A percentile compares a stretch with the other conserved stretches of the same genome.
Evolutionary conservation across 2,797 vertebrate species (phyloP).

Genomic region (Echiichthys vipera): DNA sequence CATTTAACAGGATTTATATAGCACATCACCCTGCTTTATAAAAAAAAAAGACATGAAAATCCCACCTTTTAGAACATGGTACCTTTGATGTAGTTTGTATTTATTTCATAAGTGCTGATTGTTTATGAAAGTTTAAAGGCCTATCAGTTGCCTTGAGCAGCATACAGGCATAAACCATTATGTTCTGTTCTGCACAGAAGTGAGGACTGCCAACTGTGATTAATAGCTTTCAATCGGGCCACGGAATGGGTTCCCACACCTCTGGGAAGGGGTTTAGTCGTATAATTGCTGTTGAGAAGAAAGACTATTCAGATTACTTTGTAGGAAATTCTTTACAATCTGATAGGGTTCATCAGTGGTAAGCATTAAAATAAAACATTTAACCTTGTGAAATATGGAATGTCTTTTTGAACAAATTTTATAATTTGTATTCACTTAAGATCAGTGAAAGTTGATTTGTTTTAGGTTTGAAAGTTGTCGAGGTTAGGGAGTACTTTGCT

Average conservation of each 20-base stretch:
- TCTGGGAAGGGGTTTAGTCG: conserved; percentile 62
- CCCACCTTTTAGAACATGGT: no score
- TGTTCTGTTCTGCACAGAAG: not conserved
- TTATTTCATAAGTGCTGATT: not conserved
- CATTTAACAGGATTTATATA: no score
- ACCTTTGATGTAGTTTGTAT: conserved; percentile 11
- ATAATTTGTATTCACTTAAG: conserved; percentile 49
- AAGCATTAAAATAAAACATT: conserved; percentile 57
- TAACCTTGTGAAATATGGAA: conserved; percentile 67
- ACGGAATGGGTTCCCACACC: conserved; percentile 77
- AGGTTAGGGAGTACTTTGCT: conserved; percentile 24
- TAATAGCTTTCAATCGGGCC: conserved; percentile 80
- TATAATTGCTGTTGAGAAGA: conserved; percentile 74
- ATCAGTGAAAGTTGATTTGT: conserved; percentile 41
- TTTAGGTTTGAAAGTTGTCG: conserved; percentile 37
- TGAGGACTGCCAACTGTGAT: conserved; percentile 71
- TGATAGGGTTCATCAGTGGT: conserved; percentile 59
- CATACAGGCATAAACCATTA: not conserved
- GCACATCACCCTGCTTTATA: no score
- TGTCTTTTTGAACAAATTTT: conserved; percentile 45
- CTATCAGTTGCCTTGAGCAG: conserved; percentile 4
- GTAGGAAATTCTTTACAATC: conserved; percentile 68
- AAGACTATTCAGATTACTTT: conserved; percentile 59
- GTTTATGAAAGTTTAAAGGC: conserved; percentile 17
- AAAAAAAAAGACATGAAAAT: no score